Percentiles rank a stretch among this genome's conserved stretches.
Conservation (phyloP, 2,888 invertebrate species). For the Pyrrhia umbra region DNA sequence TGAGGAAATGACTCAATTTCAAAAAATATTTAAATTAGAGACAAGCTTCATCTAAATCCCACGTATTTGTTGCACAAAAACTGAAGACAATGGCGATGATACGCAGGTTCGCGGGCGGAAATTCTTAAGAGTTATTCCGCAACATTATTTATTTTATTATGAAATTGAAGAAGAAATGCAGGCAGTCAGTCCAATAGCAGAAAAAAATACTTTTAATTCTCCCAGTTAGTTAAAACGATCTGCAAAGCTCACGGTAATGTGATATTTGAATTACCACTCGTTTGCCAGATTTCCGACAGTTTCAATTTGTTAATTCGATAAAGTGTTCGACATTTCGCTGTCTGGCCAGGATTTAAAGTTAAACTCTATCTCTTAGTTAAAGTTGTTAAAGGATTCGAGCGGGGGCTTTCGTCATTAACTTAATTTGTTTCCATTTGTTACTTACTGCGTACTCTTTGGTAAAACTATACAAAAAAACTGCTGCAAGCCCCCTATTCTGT, state of each 20-base stretch:
- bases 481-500: conserved; percentile 2
- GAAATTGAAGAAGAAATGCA: neutral
- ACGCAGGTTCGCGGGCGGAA: conserved; percentile 47
- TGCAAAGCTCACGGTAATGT: conserved; percentile 18
- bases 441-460: conserved; percentile 5
- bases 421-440: conserved; percentile 3
- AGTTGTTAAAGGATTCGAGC: neutral
- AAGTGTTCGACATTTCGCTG: conserved; percentile 16
- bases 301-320: conserved; percentile 29
- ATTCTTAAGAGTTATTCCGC: conserved; percentile 54
- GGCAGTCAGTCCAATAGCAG: conserved; percentile 1
- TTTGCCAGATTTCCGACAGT: conserved; percentile 33
- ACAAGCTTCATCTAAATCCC: conserved; percentile 48
- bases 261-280: conserved; percentile 43
- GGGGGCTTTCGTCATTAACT: neutral
- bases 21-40: conserved; percentile 35
- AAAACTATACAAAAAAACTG: conserved; percentile 28
- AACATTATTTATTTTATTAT: conserved; percentile 5
- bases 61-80: conserved; percentile 56
- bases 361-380: neutral
- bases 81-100: conserved; percentile 62
- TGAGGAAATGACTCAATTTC: conserved; percentile 9
- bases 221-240: conserved; percentile 30
- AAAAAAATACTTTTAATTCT: conserved; percentile 10
- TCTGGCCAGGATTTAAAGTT: neutral